These are phyloP conservation scores for Balaenoptera acutorostrata DNA, from an alignment of 2,113 vertebrate species.

Conservation along the genomic window DNA sequence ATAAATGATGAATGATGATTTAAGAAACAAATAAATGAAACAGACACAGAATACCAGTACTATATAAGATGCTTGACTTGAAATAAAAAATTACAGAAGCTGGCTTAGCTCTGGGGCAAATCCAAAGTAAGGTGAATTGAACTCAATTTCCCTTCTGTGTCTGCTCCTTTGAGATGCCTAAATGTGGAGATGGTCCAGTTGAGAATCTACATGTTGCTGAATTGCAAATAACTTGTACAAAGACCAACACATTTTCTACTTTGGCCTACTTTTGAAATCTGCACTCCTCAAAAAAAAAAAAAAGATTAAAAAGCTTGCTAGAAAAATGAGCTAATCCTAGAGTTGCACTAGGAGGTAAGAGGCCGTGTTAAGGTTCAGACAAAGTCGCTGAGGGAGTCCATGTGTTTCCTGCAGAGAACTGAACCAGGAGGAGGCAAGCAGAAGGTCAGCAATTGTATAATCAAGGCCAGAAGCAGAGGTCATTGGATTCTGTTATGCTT, in stretches of 20 bases:
- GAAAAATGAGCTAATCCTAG: slow-evolving; percentile 17
- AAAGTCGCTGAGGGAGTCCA: neutral
- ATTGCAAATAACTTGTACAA: neutral
- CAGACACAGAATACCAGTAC: neutral
- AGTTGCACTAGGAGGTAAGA: neutral
- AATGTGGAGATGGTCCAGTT: neutral
- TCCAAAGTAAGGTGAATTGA: neutral
- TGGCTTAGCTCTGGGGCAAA: neutral
- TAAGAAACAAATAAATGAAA: neutral
- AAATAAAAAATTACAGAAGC: neutral
- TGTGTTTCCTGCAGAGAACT: neutral
- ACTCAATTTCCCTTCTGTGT: neutral
- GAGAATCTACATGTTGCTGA: neutral
- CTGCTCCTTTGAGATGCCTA: neutral
- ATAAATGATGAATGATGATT: neutral
- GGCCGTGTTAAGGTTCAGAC: neutral
- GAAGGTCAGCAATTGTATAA: neutral
- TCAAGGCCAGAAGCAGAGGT: neutral
- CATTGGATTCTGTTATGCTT: neutral
- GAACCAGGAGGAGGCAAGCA: neutral
- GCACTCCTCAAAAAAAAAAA: neutral
- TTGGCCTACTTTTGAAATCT: slow-evolving; percentile 38
- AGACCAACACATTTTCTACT: slow-evolving; percentile 16
- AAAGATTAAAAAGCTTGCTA: neutral
- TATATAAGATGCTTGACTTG: neutral